Base-by-base conservation (phyloP, 2,113 vertebrate genomes). In the Phylloscopus whistleri region DNA sequence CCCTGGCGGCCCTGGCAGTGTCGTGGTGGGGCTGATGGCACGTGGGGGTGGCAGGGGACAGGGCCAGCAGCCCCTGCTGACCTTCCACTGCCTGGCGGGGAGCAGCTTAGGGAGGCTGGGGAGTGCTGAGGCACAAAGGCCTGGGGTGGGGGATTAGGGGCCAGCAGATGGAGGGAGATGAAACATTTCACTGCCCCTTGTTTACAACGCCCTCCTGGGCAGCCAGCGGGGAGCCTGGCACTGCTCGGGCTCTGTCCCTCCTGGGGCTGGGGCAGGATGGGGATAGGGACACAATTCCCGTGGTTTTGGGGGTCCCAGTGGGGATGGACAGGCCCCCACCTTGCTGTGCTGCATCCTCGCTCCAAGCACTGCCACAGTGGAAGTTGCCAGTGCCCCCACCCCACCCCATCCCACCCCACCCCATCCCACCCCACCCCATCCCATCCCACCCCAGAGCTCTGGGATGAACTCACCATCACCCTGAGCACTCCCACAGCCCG, bases 171-270 rank as follows among this genome's bases (percentile, higher is more conserved):
- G 86, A 46, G 23, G 46, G 67, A 68, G 83, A 82, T 52, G 21
- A 90, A 87, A 79, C 3, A 2, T 91, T 90, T 96, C 16, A 3
- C 63, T 58, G 76, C 46, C 31, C 26, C 33, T 89, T 94, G 93
- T 95, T 95, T 91, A 88, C 84, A 85, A 5, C 70, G 58, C 27
- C 48, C 24, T 79, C 37, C 20, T 26, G 3, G 4, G 56, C 5
- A 3, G 89, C 8, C 2, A 8, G 0, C 1, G 0, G 31, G 55
- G 41, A 44, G 2, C 11, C 31, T 0, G 0, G 48, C 66, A 26
- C 3, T 44, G 33, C 39, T 37, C 52, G 2, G 13, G 58, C 27
- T 48, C 64, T 84, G 66, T n/a, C 6, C 11, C 6, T 1, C 10
- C 43, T 21, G 6, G 51, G 49, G 33, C 26, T 43, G 49, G 13